Evolutionary conservation across 2,888 invertebrate species (phyloP).

Genomic region (Ecliptopera silaceata): DNA sequence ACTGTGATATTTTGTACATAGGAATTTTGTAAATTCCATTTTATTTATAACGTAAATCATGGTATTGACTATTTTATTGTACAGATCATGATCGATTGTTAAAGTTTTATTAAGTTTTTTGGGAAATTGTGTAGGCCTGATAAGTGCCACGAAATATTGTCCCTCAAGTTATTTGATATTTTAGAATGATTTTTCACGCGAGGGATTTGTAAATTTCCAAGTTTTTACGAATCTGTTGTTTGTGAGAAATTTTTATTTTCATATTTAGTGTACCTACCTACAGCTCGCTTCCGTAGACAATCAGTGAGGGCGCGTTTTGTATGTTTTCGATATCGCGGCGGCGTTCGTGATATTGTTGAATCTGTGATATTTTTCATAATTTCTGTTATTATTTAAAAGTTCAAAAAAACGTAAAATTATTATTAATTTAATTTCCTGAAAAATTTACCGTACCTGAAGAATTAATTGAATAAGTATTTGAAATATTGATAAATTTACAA

Average conservation of each 20-base stretch:
- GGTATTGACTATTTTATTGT: conserved; percentile 59
- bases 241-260: conserved; percentile 71
- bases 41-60: conserved; percentile 69
- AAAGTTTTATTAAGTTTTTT: conserved; percentile 59
- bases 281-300: conserved; percentile 62
- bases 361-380: conserved; percentile 70
- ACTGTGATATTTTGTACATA: conserved; percentile 76
- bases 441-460: conserved; percentile 72
- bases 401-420: conserved; percentile 72
- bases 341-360: conserved; percentile 53
- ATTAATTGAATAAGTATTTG: conserved; percentile 22
- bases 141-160: conserved; percentile 1
- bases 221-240: conserved; percentile 63
- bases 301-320: conserved; percentile 69
- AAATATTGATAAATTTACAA: conserved; percentile 67
- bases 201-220: conserved; percentile 67
- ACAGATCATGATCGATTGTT: conserved; percentile 56
- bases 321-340: conserved; percentile 56
- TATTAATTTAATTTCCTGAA: conserved; percentile 57
- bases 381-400: conserved; percentile 48
- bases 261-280: conserved; percentile 73
- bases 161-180: conserved; percentile 43
- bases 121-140: conserved; percentile 32
- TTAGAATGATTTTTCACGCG: conserved; percentile 61
- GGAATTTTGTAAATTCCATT: conserved; percentile 62